These are phyloP conservation scores for Metaphire vulgaris DNA, from an alignment of 1,140 invertebrate genomes.

Conservation along the genomic window DNA sequence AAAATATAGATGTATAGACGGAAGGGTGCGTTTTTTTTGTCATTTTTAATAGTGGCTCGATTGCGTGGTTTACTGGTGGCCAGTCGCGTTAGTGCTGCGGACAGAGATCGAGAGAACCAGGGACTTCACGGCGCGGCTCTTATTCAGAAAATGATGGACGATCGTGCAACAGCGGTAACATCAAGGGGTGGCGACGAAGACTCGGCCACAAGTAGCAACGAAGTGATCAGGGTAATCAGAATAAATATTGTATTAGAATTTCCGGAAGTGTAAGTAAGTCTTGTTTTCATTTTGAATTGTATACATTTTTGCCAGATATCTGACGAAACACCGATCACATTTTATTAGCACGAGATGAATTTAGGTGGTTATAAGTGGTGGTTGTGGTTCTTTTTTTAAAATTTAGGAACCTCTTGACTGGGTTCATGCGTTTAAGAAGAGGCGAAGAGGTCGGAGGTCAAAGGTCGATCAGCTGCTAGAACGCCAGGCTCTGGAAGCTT, in stretches of 20 bases:
- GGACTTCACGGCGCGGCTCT: background rate
- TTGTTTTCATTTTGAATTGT: too few species aligned
- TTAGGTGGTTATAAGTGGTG: too few species aligned
- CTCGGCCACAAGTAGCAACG: slow-evolving; percentile 14
- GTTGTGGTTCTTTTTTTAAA: too few species aligned
- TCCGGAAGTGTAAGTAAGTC: too few species aligned
- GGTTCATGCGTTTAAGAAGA: slow-evolving; percentile 9
- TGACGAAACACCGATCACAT: too few species aligned
- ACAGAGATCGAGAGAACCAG: background rate
- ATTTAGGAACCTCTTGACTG: slow-evolving; percentile 17
- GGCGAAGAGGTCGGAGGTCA: slow-evolving; percentile 41
- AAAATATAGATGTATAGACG: too few species aligned
- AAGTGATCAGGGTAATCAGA: slow-evolving; percentile 19
- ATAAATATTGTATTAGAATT: too few species aligned
- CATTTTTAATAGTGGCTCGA: background rate
- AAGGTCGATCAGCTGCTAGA: slow-evolving; percentile 49
- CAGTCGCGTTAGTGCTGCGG: background rate
- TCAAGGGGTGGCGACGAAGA: slow-evolving; percentile 10
- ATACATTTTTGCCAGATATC: too few species aligned
- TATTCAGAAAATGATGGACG: background rate
- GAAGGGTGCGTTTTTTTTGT: too few species aligned
- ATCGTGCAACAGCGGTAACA: background rate
- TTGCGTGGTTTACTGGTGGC: slow-evolving; percentile 11
- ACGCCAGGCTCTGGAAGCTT: slow-evolving; percentile 24
- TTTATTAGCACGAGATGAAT: too few species aligned